These are phyloP conservation scores for Crossoptilon crossoptilon DNA, from an alignment of 2,797 vertebrate species.

Conservation along the genomic window DNA sequence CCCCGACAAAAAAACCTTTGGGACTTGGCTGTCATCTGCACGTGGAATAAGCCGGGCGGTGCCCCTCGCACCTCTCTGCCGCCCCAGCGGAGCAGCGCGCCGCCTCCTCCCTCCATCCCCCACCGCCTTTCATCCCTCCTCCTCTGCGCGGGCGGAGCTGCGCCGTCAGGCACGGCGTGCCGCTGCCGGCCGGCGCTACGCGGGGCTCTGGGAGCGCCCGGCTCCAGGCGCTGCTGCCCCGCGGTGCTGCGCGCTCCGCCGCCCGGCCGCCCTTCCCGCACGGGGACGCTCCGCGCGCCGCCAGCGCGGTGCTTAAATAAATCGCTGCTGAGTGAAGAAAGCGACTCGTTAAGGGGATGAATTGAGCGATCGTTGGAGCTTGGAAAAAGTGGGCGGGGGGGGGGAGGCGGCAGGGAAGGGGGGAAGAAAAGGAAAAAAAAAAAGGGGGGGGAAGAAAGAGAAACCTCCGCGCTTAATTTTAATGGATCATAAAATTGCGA, in stretches of 20 bases:
- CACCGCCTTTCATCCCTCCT: accelerated
- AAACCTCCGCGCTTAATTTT: neutral
- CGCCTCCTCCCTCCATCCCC: neutral
- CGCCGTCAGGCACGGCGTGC: no score
- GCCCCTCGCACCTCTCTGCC: neutral
- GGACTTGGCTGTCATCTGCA: neutral
- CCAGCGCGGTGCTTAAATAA: neutral
- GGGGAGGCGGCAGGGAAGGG: no score
- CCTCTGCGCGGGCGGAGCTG: no score
- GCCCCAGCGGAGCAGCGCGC: accelerated
- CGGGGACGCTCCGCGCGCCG: neutral
- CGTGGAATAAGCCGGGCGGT: neutral
- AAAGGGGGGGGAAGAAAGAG: neutral
- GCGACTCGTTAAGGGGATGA: neutral
- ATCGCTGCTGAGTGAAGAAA: neutral
- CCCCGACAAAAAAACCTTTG: neutral
- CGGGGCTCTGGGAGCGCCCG: no score
- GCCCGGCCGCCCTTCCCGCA: neutral
- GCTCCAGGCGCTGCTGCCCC: neutral
- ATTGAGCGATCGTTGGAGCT: neutral
- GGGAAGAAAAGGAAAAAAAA: no score
- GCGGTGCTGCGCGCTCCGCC: neutral
- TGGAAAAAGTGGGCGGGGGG: neutral
- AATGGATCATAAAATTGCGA: slow-evolving; percentile 3
- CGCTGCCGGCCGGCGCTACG: no score